Base-by-base conservation (phyloP, 37 sponge, comb jelly and placozoan genomes). In the Agelas oroides region DNA sequence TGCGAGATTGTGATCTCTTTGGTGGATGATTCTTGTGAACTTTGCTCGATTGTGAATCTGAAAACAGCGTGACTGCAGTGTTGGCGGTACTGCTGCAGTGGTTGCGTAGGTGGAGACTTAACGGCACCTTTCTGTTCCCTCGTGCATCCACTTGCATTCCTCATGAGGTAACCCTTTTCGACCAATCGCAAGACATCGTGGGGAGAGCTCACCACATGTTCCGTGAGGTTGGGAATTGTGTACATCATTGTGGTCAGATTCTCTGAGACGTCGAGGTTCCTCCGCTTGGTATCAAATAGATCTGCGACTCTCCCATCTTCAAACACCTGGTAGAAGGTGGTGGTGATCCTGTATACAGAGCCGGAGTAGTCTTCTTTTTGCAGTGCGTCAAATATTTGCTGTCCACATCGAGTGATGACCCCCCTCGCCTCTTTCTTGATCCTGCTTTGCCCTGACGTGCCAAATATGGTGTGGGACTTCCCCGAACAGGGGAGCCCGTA, bases 41-140 rank as follows among this genome's bases (percentile, higher is more conserved):
- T 28, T 61, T 54, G 74, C 56, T 91, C 87, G 17, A 82, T 37
- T 40, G 32, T 30, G 14, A 82, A 58, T 12, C 53, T 59, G 53
- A 91, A 83, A 1, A 91, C 35, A 17, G 87, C 92, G 72, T 91
- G 92, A 36, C 75, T 87, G 31, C 46, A 53, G 75, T 91, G 92
- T 27, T 61, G 70, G 14, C 66, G 41, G 58, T 88, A 81, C 34
- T 56, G 69, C 37, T 73, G 76, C 6, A 56, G 34, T 13, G 75
- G 74, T 21, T 21, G 72, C 14, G 28, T 19, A 59, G 57, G 39
- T 12, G 37, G 53, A 28, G 30, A 34, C 33, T 84, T 84, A 13
- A 76, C 34, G 28, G 56, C 18, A 58, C 40, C 28, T 8, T 33
- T 21, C 14, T 71, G 60, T 5, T 81, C 69, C 64, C 85, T 59